Evolutionary conservation across 2,113 vertebrate genomes (phyloP).

Genomic region (Pelobates fuscus): DNA sequence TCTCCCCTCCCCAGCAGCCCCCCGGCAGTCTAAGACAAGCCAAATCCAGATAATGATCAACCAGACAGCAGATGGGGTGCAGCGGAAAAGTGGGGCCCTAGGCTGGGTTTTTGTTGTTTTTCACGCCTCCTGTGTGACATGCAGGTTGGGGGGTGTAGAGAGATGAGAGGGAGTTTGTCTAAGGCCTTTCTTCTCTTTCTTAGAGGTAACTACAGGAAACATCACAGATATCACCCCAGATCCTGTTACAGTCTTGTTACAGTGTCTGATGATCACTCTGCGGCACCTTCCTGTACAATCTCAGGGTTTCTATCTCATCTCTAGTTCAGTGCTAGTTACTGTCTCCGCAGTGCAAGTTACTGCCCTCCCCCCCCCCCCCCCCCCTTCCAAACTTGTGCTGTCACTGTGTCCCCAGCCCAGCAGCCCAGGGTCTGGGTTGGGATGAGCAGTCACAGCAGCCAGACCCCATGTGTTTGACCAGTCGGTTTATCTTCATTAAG

Average conservation of each 20-base stretch:
- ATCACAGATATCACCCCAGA: not conserved
- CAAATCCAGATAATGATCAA: constrained; percentile 43
- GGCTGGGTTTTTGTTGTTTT: constrained; percentile 28
- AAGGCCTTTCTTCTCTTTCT: constrained; percentile 18
- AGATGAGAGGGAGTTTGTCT: not conserved
- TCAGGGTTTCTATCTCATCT: not conserved
- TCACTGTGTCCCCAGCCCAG: not conserved
- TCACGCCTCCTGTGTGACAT: constrained; percentile 48
- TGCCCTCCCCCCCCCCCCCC: not conserved
- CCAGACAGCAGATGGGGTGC: constrained; percentile 44
- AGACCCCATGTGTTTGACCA: constrained; percentile 1
- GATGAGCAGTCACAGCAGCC: constrained; percentile 7
- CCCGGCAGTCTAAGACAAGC: constrained; percentile 66
- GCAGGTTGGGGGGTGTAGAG: constrained; percentile 27
- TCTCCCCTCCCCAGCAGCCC: constrained; percentile 46
- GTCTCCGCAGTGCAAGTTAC: not conserved
- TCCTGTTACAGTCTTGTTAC: too few relatives aligned
- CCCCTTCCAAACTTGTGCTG: not conserved
- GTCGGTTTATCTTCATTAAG: constrained; percentile 45
- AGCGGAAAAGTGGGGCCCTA: constrained; percentile 43
- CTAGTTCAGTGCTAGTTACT: not conserved
- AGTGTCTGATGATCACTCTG: too few relatives aligned
- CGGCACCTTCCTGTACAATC: too few relatives aligned
- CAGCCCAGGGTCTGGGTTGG: not conserved
- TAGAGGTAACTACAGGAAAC: constrained; percentile 30